These are phyloP conservation scores for Hypena proboscidalis DNA, from an alignment of 2,888 invertebrate genomes.

Conservation along the genomic window DNA sequence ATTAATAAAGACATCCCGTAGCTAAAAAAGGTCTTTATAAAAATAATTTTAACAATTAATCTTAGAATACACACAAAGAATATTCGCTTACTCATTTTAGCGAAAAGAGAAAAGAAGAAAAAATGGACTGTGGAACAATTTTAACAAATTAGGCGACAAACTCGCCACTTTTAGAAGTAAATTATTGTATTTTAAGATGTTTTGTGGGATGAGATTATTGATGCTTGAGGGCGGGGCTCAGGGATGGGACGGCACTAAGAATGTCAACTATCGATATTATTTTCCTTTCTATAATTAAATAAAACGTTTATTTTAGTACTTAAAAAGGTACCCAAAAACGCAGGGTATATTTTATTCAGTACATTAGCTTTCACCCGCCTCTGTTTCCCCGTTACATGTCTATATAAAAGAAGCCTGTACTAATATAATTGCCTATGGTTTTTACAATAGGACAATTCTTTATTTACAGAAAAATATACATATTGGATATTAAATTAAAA, in stretches of 20 bases:
- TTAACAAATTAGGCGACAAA: constrained; percentile 83
- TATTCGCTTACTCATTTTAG: constrained; percentile 79
- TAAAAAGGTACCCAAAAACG: no score
- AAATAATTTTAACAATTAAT: constrained; percentile 75
- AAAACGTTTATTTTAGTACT: background rate
- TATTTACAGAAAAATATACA: no score
- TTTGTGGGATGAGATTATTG: constrained; percentile 65
- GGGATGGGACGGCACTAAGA: constrained; percentile 42
- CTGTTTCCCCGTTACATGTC: no score
- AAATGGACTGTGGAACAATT: constrained; percentile 56
- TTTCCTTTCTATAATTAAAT: constrained; percentile 5
- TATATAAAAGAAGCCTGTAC: no score
- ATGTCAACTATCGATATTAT: constrained; percentile 22
- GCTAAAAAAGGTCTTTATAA: constrained; percentile 56
- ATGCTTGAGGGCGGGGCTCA: constrained; percentile 54
- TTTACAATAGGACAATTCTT: no score
- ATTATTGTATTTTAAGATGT: constrained; percentile 69
- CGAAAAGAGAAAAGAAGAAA: constrained; percentile 54
- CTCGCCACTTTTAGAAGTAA: constrained; percentile 71
- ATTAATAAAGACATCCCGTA: constrained; percentile 68
- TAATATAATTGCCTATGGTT: no score
- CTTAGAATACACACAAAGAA: constrained; percentile 70
- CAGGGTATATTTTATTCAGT: no score
- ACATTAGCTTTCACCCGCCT: no score
- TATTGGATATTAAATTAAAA: no score